Conservation (phyloP, 1,140 invertebrate species). For the Cephus cinctus region DNA sequence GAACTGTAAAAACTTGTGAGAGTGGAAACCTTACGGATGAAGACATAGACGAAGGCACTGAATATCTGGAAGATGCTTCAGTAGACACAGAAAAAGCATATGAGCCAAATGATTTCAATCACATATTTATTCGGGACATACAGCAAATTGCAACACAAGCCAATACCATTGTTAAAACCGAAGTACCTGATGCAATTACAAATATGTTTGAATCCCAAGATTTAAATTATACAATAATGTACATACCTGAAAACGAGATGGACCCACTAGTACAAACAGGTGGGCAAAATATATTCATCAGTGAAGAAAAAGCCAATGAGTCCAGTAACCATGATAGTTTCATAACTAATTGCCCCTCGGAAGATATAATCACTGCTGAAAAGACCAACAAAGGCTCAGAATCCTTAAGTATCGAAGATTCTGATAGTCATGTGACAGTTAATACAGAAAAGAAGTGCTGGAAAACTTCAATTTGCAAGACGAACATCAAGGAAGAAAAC, state of each 20-base stretch:
- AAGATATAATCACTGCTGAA: neutral
- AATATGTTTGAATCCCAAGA: conserved; percentile 17
- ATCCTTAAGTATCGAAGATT: neutral
- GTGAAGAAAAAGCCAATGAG: neutral
- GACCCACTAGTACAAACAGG: neutral
- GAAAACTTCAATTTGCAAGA: neutral
- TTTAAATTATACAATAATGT: conserved; percentile 28
- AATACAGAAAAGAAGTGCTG: neutral
- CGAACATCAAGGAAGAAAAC: neutral
- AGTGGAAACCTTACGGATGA: too few relatives aligned
- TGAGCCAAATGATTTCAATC: too few relatives aligned
- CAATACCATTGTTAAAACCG: too few relatives aligned
- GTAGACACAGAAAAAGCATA: too few relatives aligned
- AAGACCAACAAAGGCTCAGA: neutral
- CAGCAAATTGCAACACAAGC: neutral
- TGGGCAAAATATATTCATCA: neutral
- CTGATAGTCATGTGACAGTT: neutral
- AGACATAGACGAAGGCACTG: too few relatives aligned
- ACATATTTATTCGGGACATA: too few relatives aligned
- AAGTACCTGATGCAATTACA: conserved; percentile 19
- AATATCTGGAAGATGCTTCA: too few relatives aligned
- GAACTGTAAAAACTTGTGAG: too few relatives aligned
- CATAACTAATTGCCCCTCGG: neutral
- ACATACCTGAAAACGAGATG: conserved; percentile 20
- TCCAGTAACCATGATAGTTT: neutral